phyloP scores from a whole-genome alignment of 1,140 invertebrate genomes.

The Leguminivora glycinivorella region DNA sequence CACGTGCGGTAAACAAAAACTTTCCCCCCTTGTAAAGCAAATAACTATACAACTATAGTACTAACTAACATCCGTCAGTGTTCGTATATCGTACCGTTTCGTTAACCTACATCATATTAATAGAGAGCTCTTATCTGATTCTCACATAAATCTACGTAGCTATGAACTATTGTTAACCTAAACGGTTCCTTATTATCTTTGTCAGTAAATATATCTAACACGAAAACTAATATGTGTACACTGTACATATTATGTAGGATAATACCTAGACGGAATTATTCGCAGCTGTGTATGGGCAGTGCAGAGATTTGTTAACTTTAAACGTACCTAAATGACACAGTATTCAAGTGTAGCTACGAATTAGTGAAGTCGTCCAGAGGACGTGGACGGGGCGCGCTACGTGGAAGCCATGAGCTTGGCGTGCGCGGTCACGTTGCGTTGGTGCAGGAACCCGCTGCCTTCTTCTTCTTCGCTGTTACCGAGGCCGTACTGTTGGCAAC shows the following conservation, averaged over 20 bases:
- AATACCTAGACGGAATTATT: background rate
- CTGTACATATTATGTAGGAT: background rate
- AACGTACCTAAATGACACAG: constrained; percentile 8
- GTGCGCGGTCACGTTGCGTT: constrained; percentile 88
- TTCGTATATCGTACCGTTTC: no score
- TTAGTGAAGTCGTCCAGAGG: background rate
- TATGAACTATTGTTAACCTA: background rate
- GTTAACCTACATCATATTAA: no score
- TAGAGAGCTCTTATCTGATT: no score
- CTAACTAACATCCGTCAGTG: no score
- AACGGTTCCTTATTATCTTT: background rate
- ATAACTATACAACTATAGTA: no score
- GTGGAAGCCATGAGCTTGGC: constrained; percentile 90
- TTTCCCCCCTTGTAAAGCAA: no score
- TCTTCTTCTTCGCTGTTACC: constrained; percentile 73
- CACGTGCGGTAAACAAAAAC: no score
- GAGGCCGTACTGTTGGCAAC: constrained; percentile 56
- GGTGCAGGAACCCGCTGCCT: constrained; percentile 85
- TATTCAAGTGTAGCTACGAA: constrained; percentile 2
- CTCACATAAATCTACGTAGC: no score
- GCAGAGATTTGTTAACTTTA: background rate
- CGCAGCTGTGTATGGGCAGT: background rate
- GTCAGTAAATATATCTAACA: background rate
- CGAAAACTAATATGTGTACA: background rate
- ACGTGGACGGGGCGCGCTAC: constrained; percentile 67